Percentiles rank a stretch among this genome's conserved stretches.
Conservation (phyloP, 2,113 vertebrate genomes). For the Ranitomeya variabilis region DNA sequence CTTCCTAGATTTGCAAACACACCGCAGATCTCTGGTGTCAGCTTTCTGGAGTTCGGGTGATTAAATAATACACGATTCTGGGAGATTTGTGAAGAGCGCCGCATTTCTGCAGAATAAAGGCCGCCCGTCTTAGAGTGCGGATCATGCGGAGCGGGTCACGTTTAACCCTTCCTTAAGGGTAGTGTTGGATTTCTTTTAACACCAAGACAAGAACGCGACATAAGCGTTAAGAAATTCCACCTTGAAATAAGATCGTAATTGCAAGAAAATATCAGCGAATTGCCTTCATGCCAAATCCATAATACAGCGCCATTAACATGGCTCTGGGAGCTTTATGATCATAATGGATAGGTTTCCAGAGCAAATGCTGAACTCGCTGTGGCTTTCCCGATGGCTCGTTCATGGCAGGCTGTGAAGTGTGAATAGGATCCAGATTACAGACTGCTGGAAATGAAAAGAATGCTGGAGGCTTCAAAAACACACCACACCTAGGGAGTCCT, state of each 20-base stretch:
- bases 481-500: too few relatives aligned
- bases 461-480: background rate
- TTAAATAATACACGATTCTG: slow-evolving; percentile 38
- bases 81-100: slow-evolving; percentile 38
- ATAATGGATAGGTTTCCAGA: background rate
- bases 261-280: background rate
- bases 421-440: background rate
- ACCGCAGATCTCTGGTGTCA: slow-evolving; percentile 51
- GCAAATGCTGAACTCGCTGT: background rate
- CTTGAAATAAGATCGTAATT: background rate
- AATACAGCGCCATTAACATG: background rate
- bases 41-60: slow-evolving; percentile 20
- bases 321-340: too few relatives aligned
- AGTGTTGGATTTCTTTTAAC: background rate
- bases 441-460: background rate
- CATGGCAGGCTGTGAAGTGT: background rate
- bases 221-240: background rate
- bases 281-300: background rate
- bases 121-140: background rate
- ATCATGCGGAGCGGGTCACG: too few relatives aligned
- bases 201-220: background rate
- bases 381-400: background rate
- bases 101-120: background rate
- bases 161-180: background rate
- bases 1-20: slow-evolving; percentile 47